Percentiles rank a stretch among this genome's conserved stretches.
Evolutionary conservation across 1,140 invertebrate species (phyloP).

Genomic region (Orius laevigatus): DNA sequence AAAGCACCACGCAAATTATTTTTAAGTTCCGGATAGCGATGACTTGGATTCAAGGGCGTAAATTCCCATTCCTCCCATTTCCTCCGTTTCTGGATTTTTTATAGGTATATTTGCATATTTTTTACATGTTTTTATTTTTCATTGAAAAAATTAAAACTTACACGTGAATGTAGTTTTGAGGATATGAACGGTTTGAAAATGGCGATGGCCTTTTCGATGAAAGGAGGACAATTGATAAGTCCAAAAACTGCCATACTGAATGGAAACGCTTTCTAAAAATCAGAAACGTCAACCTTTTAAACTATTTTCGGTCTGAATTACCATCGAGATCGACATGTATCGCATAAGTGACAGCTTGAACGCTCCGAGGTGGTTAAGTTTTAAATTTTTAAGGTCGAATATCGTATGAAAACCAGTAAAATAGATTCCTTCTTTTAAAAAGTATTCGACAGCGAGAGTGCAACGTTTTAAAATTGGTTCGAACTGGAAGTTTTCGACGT

Average conservation of each 20-base stretch:
- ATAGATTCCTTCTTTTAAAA: slow-evolving; percentile 15
- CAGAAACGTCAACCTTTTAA: neutral
- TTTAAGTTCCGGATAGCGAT: too few relatives aligned
- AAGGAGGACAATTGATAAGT: slow-evolving; percentile 14
- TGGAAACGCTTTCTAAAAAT: slow-evolving; percentile 18
- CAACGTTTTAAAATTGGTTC: slow-evolving; percentile 16
- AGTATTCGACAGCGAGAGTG: slow-evolving; percentile 16
- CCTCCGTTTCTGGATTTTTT: too few relatives aligned
- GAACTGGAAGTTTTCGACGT: slow-evolving; percentile 14
- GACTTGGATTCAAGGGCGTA: too few relatives aligned
- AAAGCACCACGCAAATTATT: too few relatives aligned
- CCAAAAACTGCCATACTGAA: slow-evolving; percentile 12
- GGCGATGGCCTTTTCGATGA: slow-evolving; percentile 15
- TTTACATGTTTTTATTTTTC: too few relatives aligned
- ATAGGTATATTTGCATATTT: too few relatives aligned
- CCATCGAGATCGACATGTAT: slow-evolving; percentile 17
- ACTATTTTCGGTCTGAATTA: neutral
- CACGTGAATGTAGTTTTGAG: slow-evolving; percentile 13
- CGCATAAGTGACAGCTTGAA: slow-evolving; percentile 14
- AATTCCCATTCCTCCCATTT: too few relatives aligned
- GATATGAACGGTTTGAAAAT: slow-evolving; percentile 17
- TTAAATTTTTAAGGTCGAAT: slow-evolving; percentile 15
- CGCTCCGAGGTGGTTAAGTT: slow-evolving; percentile 13
- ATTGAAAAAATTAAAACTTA: neutral
- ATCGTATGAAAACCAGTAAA: slow-evolving; percentile 17